phyloP scores from a whole-genome alignment of 92 coral and sea anemone species.

The Actinernus sp. region DNA sequence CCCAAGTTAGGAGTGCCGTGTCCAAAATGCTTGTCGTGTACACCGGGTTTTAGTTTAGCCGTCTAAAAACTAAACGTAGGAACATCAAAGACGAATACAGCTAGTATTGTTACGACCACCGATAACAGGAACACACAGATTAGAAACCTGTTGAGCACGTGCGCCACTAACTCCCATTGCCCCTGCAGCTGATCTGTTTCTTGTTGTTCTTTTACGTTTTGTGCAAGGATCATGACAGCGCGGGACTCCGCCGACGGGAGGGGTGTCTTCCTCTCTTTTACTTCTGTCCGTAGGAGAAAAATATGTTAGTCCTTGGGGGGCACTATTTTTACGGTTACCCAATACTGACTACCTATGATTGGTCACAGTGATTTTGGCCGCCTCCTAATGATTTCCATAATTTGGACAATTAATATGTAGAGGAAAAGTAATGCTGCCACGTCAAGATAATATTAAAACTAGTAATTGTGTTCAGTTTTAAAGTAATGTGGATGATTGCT shows the following conservation, averaged over 20 bases:
- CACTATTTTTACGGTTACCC: too few species aligned
- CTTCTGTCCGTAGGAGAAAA: constrained; percentile 15
- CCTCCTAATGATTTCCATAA: too few species aligned
- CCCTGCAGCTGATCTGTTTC: constrained; percentile 64
- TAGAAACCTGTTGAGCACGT: constrained; percentile 87
- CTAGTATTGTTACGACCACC: constrained; percentile 76
- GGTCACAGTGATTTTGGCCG: too few species aligned
- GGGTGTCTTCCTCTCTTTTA: constrained; percentile 31
- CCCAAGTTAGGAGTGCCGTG: too few species aligned
- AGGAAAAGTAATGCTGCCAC: too few species aligned
- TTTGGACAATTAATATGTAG: too few species aligned
- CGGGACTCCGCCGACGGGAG: constrained; percentile 74
- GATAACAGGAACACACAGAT: constrained; percentile 69
- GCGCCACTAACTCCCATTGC: constrained; percentile 89
- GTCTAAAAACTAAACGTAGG: not conserved
- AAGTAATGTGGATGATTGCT: too few species aligned
- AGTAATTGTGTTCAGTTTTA: too few species aligned
- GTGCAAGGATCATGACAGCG: constrained; percentile 69
- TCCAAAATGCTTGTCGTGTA: too few species aligned
- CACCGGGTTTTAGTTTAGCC: not conserved
- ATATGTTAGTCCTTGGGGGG: too few species aligned
- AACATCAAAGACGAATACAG: constrained; percentile 60
- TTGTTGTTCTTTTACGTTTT: constrained; percentile 68
- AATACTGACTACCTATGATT: too few species aligned
- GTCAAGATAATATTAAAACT: too few species aligned